Percentiles rank a stretch among this genome's conserved stretches.
Evolutionary conservation across 92 coral and sea anemone species (phyloP).

Genomic region (Palythoa caribaeorum): DNA sequence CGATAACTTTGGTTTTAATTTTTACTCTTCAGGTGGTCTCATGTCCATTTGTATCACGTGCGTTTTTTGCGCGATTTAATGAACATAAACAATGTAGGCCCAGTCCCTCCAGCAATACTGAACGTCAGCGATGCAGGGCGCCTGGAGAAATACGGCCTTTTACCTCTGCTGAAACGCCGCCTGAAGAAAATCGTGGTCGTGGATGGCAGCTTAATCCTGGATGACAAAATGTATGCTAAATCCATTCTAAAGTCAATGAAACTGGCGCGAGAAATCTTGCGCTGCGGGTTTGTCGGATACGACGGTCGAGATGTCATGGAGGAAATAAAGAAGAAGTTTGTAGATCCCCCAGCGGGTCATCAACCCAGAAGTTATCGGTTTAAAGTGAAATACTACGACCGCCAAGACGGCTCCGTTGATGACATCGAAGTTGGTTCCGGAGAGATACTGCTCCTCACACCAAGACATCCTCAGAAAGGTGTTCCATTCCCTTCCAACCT

Average conservation of each 20-base stretch:
- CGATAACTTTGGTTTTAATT: background rate
- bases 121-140: constrained; percentile 88
- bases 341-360: constrained; percentile 53
- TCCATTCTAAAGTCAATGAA: constrained; percentile 73
- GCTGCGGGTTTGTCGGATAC: constrained; percentile 85
- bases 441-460: constrained; percentile 77
- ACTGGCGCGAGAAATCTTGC: constrained; percentile 70
- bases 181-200: constrained; percentile 76
- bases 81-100: constrained; percentile 80
- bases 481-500: constrained; percentile 55
- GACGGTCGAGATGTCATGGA: constrained; percentile 82
- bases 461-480: constrained; percentile 89
- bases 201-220: constrained; percentile 77
- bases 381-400: constrained; percentile 79
- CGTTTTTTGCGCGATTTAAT: constrained; percentile 79
- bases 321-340: constrained; percentile 73
- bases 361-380: constrained; percentile 89
- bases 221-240: constrained; percentile 71
- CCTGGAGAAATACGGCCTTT: constrained; percentile 86
- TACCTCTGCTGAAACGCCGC: constrained; percentile 78
- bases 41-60: constrained; percentile 85
- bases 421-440: constrained; percentile 73
- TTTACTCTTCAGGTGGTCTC: constrained; percentile 75
- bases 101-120: constrained; percentile 83
- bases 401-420: constrained; percentile 35